These are phyloP conservation scores for Agrochola macilenta DNA, from an alignment of 2,888 invertebrate species.

Conservation along the genomic window DNA sequence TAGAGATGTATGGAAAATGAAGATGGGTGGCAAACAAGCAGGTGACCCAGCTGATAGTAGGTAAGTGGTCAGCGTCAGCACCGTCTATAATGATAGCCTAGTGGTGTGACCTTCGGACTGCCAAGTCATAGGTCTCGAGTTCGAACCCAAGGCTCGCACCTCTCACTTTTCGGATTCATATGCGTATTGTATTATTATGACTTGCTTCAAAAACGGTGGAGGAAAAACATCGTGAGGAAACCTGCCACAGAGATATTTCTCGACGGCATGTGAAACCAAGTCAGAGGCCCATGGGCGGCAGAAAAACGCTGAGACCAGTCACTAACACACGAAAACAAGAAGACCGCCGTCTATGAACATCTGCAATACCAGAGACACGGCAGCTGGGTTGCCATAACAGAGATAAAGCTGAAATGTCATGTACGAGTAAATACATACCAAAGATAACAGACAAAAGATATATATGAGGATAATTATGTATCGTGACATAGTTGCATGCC, in stretches of 20 bases:
- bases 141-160: no score
- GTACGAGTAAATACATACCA: background rate
- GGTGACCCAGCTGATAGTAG: background rate
- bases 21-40: background rate
- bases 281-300: no score
- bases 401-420: background rate
- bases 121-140: no score
- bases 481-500: background rate
- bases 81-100: background rate
- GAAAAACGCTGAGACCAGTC: no score
- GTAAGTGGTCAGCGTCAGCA: background rate
- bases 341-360: background rate
- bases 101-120: no score
- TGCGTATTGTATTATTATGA: no score
- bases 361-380: background rate
- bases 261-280: no score
- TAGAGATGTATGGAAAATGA: background rate
- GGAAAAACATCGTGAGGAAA: no score
- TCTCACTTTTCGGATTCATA: no score
- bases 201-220: no score
- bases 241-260: no score
- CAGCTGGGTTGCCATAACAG: background rate
- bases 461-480: conserved; percentile 2
- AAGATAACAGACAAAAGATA: background rate
- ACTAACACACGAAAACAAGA: no score